These are phyloP conservation scores for Petrocephalus microphthalmus DNA, from an alignment of 2,113 vertebrate genomes.

Conservation along the genomic window DNA sequence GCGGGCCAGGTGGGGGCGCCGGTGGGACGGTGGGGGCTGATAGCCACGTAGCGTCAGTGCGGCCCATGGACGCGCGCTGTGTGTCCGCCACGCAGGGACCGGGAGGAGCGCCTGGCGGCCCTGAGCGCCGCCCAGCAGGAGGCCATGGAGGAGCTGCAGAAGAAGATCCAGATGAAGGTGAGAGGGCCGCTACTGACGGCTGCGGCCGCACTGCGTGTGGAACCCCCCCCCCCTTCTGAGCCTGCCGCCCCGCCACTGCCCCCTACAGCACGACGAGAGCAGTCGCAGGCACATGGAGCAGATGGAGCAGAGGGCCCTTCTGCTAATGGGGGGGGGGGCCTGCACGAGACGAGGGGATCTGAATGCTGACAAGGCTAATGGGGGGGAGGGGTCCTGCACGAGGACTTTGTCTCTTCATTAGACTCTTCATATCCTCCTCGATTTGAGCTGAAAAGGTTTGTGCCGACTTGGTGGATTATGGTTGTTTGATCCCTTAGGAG, in stretches of 20 bases:
- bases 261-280: slow-evolving; percentile 86
- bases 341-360: background rate
- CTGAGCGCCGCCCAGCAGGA: slow-evolving; percentile 96
- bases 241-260: background rate
- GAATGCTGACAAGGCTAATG: background rate
- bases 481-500: background rate
- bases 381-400: background rate
- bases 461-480: background rate
- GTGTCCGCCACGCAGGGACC: slow-evolving; percentile 63
- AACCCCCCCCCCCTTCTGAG: background rate
- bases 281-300: slow-evolving; percentile 97
- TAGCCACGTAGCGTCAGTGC: background rate
- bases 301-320: slow-evolving; percentile 96
- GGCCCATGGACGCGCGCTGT: background rate
- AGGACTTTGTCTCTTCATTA: background rate
- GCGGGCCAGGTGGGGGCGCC: slow-evolving; percentile 76
- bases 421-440: background rate
- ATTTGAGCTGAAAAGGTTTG: background rate
- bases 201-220: background rate
- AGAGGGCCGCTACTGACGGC: background rate
- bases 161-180: slow-evolving; percentile 97
- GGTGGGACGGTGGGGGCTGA: background rate
- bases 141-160: slow-evolving; percentile 96
- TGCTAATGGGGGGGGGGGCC: too few species aligned
- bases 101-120: slow-evolving; percentile 89